Base-by-base conservation (phyloP, 2,888 invertebrate species). In the Griposia aprilina region DNA sequence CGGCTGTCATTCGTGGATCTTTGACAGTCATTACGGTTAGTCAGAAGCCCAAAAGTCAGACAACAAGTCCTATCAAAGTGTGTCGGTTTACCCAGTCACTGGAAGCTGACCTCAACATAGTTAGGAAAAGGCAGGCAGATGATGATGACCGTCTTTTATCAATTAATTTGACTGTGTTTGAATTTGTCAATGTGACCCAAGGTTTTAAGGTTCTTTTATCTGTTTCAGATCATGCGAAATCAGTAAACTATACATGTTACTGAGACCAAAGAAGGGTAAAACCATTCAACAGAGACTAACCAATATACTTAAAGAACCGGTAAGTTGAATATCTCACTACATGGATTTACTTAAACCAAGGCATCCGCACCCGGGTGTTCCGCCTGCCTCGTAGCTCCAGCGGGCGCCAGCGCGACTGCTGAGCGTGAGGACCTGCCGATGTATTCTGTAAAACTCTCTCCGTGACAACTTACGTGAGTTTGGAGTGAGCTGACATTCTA, bases 261-360 rank as follows among this genome's bases (percentile, higher is more conserved):
- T 92, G 1, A 78, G 92, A 45, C 57, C 84, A 0, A 92, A 89
- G 80, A 90, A 87, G 76, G 89, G 89, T 0, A 90, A 82, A 76
- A 45, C 77, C 2, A 69, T 84, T 1, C 59, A 82, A 30, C 76
- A 92, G 8, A 87, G 92, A 65, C 45, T 91, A 6, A 17, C 74
- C 0, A 78, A 82, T 0, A 79, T 90, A 48, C 41, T 90, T 0
- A 76, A 80, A 52, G 90, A 92, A 41, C 86, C 90, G 23, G 92
- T 92, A 75, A 90, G 88, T 77, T 23, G 30, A 60, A 17, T 17
- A 23, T 62, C 36, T 4, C 26, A 26, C 48, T 26, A 48, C 66
- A 66, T 20, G 48, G 26, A 20, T 48, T 11, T 26, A n/a, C n/a
- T 10, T 26, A 48, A 26, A 66, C 11, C 26, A 11, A 50, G 4